A percentile compares a stretch with the other conserved stretches of the same genome.
Conservation (phyloP, 2,113 vertebrate species). For the Lethenteron camtschaticum region DNA sequence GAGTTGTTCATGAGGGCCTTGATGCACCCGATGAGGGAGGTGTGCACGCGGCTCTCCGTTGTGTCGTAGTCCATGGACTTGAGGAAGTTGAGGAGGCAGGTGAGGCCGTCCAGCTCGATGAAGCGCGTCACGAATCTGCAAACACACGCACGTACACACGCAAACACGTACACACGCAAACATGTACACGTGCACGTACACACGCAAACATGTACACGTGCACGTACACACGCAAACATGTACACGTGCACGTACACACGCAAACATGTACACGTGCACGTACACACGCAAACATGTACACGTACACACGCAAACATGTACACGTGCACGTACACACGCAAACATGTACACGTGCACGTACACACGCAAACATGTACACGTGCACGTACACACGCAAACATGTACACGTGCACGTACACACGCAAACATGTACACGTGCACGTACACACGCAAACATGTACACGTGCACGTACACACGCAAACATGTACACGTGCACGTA, state of each 20-base stretch:
- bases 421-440: background rate
- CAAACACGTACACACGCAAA: background rate
- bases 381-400: background rate
- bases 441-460: no score
- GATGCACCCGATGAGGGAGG: slow-evolving; percentile 93
- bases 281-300: no score
- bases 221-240: background rate
- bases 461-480: no score
- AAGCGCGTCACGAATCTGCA: slow-evolving; percentile 88
- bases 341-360: background rate
- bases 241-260: background rate
- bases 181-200: background rate
- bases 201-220: background rate
- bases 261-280: no score
- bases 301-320: no score
- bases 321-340: no score
- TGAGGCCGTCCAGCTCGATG: slow-evolving; percentile 84
- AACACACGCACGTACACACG: background rate
- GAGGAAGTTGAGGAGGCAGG: slow-evolving; percentile 84
- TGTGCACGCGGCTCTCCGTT: slow-evolving; percentile 90
- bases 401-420: background rate
- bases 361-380: background rate
- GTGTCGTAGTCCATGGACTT: slow-evolving; percentile 99
- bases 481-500: no score
- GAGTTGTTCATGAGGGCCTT: slow-evolving; percentile 99